A percentile compares a stretch with the other conserved stretches of the same genome.
These are phyloP conservation scores for Meandrina meandrites DNA, from an alignment of 92 coral and sea anemone species.

Conservation along the genomic window DNA sequence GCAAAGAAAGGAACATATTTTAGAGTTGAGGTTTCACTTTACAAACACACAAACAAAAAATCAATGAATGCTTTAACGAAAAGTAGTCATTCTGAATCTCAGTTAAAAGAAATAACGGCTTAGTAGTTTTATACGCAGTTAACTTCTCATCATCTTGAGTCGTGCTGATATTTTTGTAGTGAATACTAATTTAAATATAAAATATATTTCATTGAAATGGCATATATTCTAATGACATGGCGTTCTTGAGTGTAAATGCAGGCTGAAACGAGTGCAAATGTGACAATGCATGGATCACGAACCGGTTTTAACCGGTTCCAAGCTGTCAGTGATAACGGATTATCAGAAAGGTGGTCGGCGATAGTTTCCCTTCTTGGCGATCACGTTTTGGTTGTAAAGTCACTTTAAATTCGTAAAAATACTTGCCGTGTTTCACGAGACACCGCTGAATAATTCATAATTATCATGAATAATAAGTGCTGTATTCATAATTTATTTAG, in stretches of 20 bases:
- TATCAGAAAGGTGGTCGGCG: background rate
- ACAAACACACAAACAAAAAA: too few relatives aligned
- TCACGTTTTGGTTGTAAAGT: background rate
- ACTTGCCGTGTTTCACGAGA: background rate
- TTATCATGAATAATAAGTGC: background rate
- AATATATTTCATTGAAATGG: background rate
- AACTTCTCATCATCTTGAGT: background rate
- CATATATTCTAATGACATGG: background rate
- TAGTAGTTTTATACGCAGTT: background rate
- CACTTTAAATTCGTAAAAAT: background rate
- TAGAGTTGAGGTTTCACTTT: too few relatives aligned
- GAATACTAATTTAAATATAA: background rate
- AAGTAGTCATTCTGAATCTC: too few relatives aligned
- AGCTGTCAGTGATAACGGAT: background rate
- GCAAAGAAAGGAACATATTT: too few relatives aligned
- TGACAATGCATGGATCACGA: background rate
- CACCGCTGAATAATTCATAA: background rate
- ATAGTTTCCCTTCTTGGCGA: background rate
- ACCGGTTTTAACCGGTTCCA: background rate
- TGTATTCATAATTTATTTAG: background rate
- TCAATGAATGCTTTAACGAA: too few relatives aligned
- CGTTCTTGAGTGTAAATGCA: background rate
- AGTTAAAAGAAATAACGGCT: background rate
- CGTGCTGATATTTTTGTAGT: background rate
- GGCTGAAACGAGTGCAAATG: background rate